Base-by-base conservation (phyloP, 2,113 vertebrate genomes). In the Hipposideros armiger region DNA sequence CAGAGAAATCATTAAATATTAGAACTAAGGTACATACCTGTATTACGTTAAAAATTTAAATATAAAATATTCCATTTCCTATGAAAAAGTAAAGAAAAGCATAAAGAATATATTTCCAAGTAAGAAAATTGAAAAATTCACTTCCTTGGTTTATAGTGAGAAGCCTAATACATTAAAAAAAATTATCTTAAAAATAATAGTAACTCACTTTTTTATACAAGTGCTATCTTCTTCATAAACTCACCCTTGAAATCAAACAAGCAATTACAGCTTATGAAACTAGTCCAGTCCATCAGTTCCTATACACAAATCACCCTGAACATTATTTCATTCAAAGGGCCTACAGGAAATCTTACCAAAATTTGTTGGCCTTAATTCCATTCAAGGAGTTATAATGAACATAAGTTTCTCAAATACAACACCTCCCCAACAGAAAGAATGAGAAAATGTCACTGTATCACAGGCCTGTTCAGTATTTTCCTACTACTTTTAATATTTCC, bases 11-110 rank as follows among this genome's bases (percentile, higher is more conserved):
- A 62, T 70, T 93, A 50, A 74, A 64, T 86, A 90, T 86, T 56
- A 84, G 32, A 94, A 56, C 47, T 93, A 73, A 58, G 40, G 89
- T 94, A 96, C 96, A 70, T 96, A 98, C 97, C 97, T 97, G 91
- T 91, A 88, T 80, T 85, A 90, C 42, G 36, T 88, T 92, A 91
- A 91, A 89, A 95, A 84, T 95, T 88, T 92, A 90, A 74, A 87
- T 52, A 85, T 5, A 86, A 16, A 94, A 82, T 20, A 94, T 64
- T 94, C 82, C 84, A 88, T 60, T 74, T 96, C 88, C 95, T 96
- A 88, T 42, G 88, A 42, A 97, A 96, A 97, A 94, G 69, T 82
- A 97, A 96, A 96, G 78, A 93, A 83, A 50, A 96, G 45, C 77
- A 94, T 70, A 93, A 94, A 90, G 56, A 93, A 90, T 47, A 6